Evolutionary conservation across 2,113 vertebrate species (phyloP), one percentile per base, ranked within the genome.

Genomic region (Pollachius pollachius): DNA sequence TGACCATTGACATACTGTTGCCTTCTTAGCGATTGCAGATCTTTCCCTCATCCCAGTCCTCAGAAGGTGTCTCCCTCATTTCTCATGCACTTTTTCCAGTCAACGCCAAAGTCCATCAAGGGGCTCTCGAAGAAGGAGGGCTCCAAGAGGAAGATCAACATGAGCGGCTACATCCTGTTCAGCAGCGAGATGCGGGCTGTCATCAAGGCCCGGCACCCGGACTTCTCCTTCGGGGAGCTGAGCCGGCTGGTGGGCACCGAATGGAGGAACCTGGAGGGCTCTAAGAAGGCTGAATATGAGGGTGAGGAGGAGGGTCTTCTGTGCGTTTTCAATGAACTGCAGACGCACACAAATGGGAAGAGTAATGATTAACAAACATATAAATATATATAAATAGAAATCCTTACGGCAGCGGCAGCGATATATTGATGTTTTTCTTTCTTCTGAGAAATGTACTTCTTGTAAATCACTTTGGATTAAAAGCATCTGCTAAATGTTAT

Each of bases 161-260:
- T 98, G 96, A 99, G 97, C 34, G 97, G 97, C 71, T 99, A 99
- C 90, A 99, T 99, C 89, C 91, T 99, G 80, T 99, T 99, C 89
- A 99, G 97, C 93, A 99, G 97, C 57, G 97, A 99, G 88, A 99
- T 99, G 97, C 94, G 97, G 81, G 96, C 97, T 4, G 96, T 99
- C 77, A 99, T 99, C 88, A 99, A 99, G 90, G 96, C 97, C 84
- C 96, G 94, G 82, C 96, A 99, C 80, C 97, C 97, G 59, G 97
- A 99, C 87, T 99, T 98, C 85, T 98, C 97, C 72, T 99, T 99
- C 75, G 97, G 97, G 75, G 97, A 99, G 82, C 93, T 99, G 85
- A 99, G 97, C 84, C 95, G 97, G 57, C 94, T 99, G 1, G 97
- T 99, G 78, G 97, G 97, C 74, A 99, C 97, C 58, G 97, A 99